These are phyloP conservation scores for Melikaiella ostensackeni DNA, from an alignment of 2,888 invertebrate genomes.

Conservation along the genomic window DNA sequence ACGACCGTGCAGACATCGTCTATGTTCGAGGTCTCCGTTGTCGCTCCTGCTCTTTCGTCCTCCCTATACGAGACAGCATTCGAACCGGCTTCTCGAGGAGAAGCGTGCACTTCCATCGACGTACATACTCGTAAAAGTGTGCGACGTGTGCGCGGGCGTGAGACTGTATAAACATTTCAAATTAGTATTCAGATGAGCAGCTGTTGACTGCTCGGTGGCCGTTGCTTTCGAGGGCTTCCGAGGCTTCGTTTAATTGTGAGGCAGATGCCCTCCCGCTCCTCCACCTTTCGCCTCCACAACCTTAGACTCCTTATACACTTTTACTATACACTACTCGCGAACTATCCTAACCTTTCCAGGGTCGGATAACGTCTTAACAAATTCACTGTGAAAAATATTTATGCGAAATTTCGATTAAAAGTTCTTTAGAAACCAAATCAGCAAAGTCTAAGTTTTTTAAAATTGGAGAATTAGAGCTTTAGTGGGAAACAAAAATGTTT, in stretches of 20 bases:
- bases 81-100: constrained; percentile 15
- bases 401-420: background rate
- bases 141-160: constrained; percentile 56
- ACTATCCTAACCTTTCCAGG: background rate
- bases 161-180: constrained; percentile 75
- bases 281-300: constrained; percentile 51
- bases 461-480: no score
- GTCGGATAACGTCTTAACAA: background rate
- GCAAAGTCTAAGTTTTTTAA: background rate
- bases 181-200: constrained; percentile 76
- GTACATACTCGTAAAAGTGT: constrained; percentile 47
- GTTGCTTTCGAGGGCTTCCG: constrained; percentile 73
- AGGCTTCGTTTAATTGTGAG: constrained; percentile 76
- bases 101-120: constrained; percentile 28
- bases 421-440: background rate
- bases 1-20: background rate
- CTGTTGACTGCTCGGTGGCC: constrained; percentile 73
- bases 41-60: constrained; percentile 1
- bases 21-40: background rate
- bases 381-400: background rate
- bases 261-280: constrained; percentile 69
- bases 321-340: background rate
- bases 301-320: constrained; percentile 40
- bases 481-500: no score
- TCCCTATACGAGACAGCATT: constrained; percentile 6